Percentiles rank a stretch among this genome's conserved stretches.
These are phyloP conservation scores for Syrista parreyssii DNA, from an alignment of 2,888 invertebrate species.

Conservation along the genomic window DNA sequence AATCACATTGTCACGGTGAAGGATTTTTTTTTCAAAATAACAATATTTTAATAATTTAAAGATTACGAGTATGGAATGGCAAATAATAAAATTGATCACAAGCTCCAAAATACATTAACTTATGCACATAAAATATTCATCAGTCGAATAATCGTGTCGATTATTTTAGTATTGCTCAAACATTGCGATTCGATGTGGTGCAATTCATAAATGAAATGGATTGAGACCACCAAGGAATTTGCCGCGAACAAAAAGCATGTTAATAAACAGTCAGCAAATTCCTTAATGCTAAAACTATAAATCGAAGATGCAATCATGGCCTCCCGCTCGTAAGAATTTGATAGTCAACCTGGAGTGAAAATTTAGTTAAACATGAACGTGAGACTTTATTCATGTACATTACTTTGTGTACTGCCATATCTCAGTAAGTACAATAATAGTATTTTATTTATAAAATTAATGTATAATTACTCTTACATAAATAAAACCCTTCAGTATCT, in stretches of 20 bases:
- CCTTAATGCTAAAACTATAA: constrained; percentile 29
- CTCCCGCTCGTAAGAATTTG: neutral
- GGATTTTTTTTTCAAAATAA: constrained; percentile 35
- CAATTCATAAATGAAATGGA: constrained; percentile 2
- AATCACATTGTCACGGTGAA: constrained; percentile 53
- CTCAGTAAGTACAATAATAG: neutral
- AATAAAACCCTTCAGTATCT: constrained; percentile 23
- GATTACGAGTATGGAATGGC: neutral
- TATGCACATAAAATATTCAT: neutral
- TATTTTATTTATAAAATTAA: neutral
- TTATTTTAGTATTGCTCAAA: neutral
- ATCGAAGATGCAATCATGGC: constrained; percentile 14
- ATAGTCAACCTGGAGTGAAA: neutral
- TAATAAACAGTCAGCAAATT: constrained; percentile 31
- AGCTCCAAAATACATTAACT: neutral
- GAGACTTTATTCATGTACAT: constrained; percentile 12
- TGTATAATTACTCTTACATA: neutral
- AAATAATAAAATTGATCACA: neutral
- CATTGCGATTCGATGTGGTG: neutral
- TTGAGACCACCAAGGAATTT: constrained; percentile 4
- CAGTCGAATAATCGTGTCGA: neutral
- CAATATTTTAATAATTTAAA: neutral
- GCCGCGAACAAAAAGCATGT: neutral
- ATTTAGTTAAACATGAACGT: constrained; percentile 13
- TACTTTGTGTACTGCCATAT: neutral